A percentile compares a stretch with the other conserved stretches of the same genome.
Conservation (phyloP, 2,113 vertebrate species). For the Neodon shergylaensis region DNA sequence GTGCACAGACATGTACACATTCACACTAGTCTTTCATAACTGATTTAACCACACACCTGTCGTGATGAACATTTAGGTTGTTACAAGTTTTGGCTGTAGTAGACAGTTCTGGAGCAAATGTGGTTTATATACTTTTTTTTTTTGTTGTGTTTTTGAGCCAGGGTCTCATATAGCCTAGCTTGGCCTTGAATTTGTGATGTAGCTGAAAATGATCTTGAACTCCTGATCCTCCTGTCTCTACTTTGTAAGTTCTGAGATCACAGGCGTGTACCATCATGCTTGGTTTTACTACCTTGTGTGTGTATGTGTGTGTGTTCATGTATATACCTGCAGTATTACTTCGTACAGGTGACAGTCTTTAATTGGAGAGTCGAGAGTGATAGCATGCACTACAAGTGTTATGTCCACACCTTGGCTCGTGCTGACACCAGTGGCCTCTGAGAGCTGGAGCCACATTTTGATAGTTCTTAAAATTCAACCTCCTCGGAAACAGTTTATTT, state of each 20-base stretch:
- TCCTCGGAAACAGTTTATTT: conserved; percentile 13
- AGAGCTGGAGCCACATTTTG: neutral
- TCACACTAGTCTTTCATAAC: neutral
- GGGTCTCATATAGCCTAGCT: neutral
- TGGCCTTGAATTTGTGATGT: neutral
- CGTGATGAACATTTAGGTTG: neutral
- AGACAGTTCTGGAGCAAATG: neutral
- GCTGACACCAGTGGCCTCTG: neutral
- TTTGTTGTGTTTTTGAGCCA: neutral
- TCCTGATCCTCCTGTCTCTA: neutral
- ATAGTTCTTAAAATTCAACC: conserved; percentile 21
- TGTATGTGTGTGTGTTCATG: neutral
- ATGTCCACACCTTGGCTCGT: neutral
- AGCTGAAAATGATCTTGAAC: neutral
- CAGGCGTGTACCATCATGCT: neutral
- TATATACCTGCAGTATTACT: neutral
- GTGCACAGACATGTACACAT: neutral
- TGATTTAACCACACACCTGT: neutral
- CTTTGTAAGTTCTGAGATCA: neutral
- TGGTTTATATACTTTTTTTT: neutral
- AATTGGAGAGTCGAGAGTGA: neutral
- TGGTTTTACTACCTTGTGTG: neutral
- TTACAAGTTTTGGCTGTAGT: neutral
- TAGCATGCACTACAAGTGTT: neutral
- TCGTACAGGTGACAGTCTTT: conserved; percentile 3